Percentiles rank a stretch among this genome's conserved stretches.
Evolutionary conservation across 37 sponge, comb jelly and placozoan genomes (phyloP).

Genomic region (Chondrosia reniformis): DNA sequence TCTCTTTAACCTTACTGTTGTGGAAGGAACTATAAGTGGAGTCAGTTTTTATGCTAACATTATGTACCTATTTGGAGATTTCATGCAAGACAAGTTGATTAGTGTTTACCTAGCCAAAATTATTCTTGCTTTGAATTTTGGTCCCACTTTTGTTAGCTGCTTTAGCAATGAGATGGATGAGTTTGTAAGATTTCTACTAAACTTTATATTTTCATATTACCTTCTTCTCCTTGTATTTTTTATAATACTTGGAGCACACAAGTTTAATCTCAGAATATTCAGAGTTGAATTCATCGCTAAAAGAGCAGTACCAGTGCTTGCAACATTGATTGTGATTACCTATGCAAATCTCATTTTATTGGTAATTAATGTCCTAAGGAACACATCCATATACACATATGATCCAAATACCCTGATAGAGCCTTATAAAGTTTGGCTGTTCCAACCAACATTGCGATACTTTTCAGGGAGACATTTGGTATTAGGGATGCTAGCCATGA

Average conservation of each 20-base stretch:
- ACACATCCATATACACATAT: not conserved
- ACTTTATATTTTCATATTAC: constrained; percentile 4
- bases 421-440: not conserved
- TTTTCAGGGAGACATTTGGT: not conserved
- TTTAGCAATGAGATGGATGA: constrained; percentile 10
- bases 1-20: constrained; percentile 25
- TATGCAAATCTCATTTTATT: not conserved
- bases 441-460: not conserved
- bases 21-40: constrained; percentile 35
- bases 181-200: not conserved
- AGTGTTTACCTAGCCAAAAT: not conserved
- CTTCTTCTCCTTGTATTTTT: not conserved
- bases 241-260: not conserved
- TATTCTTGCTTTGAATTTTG: not conserved
- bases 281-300: not conserved
- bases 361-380: not conserved
- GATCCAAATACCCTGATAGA: too few species aligned
- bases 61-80: not conserved
- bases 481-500: not conserved
- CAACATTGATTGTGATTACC: constrained; percentile 12
- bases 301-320: constrained; percentile 17
- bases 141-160: not conserved
- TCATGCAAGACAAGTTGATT: not conserved
- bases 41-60: constrained; percentile 48
- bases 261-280: constrained; percentile 3